Conservation (phyloP, 2,888 invertebrate species). For the Listrodromus nycthemerus region DNA sequence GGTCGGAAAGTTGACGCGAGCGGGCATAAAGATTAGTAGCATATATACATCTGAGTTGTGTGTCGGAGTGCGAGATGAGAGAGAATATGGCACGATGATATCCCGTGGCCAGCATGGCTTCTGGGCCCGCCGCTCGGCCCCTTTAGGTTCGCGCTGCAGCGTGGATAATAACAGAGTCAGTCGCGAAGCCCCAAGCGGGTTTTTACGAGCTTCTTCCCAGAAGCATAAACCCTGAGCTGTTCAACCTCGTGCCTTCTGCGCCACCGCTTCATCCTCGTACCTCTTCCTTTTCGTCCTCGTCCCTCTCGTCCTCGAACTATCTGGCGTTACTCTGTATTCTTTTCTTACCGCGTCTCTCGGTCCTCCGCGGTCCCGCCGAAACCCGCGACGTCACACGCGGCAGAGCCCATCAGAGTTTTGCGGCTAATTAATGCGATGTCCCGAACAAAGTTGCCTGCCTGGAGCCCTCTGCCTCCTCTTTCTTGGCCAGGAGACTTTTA, state of each 20-base stretch:
- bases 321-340: conserved; percentile 30
- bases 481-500: conserved; percentile 34
- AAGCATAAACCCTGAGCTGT: conserved; percentile 81
- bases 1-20: conserved; percentile 47
- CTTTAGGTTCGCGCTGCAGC: conserved; percentile 74
- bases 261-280: conserved; percentile 46
- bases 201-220: conserved; percentile 84
- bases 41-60: conserved; percentile 73
- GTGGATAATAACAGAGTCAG: conserved; percentile 83
- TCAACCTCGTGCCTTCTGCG: conserved; percentile 59
- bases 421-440: conserved; percentile 79
- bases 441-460: conserved; percentile 73
- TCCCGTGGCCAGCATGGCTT: conserved; percentile 74
- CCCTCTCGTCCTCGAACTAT: conserved; percentile 23
- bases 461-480: background rate
- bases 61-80: conserved; percentile 75
- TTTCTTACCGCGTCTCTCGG: conserved; percentile 58
- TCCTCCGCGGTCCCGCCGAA: conserved; percentile 1
- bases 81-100: conserved; percentile 79
- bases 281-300: conserved; percentile 37
- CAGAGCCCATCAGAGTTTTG: conserved; percentile 67
- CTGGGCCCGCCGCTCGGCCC: conserved; percentile 72
- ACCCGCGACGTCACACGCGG: conserved; percentile 59
- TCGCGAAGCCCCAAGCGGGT: conserved; percentile 78
- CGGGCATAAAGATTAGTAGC: conserved; percentile 55